These are phyloP conservation scores for Apamea sordens DNA, from an alignment of 2,888 invertebrate genomes.

Conservation along the genomic window DNA sequence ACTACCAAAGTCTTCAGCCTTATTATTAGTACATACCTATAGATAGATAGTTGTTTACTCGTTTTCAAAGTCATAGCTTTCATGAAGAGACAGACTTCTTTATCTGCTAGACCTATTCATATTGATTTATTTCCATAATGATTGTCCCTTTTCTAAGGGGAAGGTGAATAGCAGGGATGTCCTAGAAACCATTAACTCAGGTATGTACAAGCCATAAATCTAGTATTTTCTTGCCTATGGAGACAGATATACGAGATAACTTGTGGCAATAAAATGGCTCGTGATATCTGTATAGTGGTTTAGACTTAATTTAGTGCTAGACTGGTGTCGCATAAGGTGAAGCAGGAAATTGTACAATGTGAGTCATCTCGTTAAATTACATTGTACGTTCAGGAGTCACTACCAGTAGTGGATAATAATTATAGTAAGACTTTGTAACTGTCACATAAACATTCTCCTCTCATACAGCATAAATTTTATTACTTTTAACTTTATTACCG, in stretches of 20 bases:
- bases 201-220: slow-evolving; percentile 32
- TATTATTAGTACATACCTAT: too few species aligned
- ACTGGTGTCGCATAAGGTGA: slow-evolving; percentile 9
- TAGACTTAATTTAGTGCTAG: slow-evolving; percentile 29
- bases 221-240: slow-evolving; percentile 5
- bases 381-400: slow-evolving; percentile 2
- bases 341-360: slow-evolving; percentile 36
- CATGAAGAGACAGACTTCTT: neutral
- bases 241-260: neutral
- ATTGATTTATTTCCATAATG: slow-evolving; percentile 5
- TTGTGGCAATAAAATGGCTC: slow-evolving; percentile 20
- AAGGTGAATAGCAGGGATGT: neutral
- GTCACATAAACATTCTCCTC: neutral
- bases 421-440: neutral
- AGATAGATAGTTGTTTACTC: neutral
- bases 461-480: too few species aligned
- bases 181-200: neutral
- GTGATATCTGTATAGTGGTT: neutral
- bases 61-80: neutral
- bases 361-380: slow-evolving; percentile 10
- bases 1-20: neutral
- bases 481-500: too few species aligned
- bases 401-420: neutral
- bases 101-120: neutral
- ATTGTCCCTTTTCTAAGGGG: neutral